phyloP scores from a whole-genome alignment of 2,113 vertebrate genomes.

The Triplophysa tibetana region DNA sequence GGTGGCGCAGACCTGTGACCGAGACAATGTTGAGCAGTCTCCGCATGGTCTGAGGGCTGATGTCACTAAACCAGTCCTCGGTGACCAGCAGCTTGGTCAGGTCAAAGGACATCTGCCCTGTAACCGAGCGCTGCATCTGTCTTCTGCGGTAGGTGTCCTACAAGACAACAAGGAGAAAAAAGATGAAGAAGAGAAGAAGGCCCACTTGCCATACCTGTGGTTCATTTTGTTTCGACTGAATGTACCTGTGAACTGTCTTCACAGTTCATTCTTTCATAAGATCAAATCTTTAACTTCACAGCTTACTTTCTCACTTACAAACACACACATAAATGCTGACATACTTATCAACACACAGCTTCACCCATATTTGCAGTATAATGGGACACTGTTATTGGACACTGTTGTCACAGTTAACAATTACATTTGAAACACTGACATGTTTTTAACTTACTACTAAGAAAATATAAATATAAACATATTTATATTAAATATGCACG shows the following conservation, averaged over 20 bases:
- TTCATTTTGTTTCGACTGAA: not conserved
- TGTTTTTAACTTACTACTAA: too few relatives aligned
- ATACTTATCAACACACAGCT: not conserved
- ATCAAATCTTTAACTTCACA: not conserved
- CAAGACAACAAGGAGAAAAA: not conserved
- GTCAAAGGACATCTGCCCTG: conserved; percentile 97
- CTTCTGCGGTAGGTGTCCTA: conserved; percentile 94
- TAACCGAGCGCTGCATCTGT: conserved; percentile 92
- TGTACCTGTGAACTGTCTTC: not conserved
- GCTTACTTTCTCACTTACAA: not conserved
- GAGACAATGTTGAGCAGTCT: conserved; percentile 96
- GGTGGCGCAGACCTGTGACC: conserved; percentile 81
- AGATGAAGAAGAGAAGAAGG: not conserved
- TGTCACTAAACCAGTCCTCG: conserved; percentile 99
- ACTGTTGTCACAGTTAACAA: too few relatives aligned
- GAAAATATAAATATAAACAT: too few relatives aligned
- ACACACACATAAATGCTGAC: not conserved
- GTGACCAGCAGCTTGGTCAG: conserved; percentile 95
- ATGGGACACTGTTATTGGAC: too few relatives aligned
- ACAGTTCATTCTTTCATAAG: not conserved
- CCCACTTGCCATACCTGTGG: not conserved
- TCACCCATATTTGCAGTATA: too few relatives aligned
- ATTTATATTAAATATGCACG: too few relatives aligned
- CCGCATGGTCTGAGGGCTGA: conserved; percentile 98
- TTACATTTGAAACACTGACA: too few relatives aligned